Evolutionary conservation across 2,888 invertebrate genomes (phyloP), one percentile per base, ranked within the genome.

Genomic region (Dorcus hopei): DNA sequence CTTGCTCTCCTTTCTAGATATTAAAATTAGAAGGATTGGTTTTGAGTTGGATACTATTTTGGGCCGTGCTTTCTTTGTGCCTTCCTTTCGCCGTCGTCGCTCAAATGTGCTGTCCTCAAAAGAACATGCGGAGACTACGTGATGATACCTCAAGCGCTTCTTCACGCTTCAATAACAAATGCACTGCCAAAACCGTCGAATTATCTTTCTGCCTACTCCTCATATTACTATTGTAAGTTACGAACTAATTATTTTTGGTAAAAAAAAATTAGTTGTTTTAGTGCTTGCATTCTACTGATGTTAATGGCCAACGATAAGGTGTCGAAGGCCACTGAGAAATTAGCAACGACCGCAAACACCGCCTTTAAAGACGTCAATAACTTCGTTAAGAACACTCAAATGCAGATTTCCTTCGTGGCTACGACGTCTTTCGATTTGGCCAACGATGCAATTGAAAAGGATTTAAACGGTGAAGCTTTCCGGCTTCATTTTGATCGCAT

Each of bases 281-380:
- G 87, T 61, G 70, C 80, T 63, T 81, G 84, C 63, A 81, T 85
- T 70, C 76, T 82, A 49, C 80, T 83, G 63, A 85, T 87, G 79
- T 80, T 87, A 67, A 79, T 84, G 63, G 84, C 84, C 68, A 88
- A 87, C 75, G 85, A 86, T 72, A 82, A 84, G 65, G 79, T 86
- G 56, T 81, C 83, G 48, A 74, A 77, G 55, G 83, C 85, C 23
- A 79, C 87, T 61, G 78, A 81, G 58, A 80, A 80, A 71, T 79
- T 84, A 52, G 83, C 85, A 43, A 75, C 79, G 59, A 80, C 82
- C 61, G 74, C 84, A 54, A 80, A 82, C 68, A 80, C 83, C 14
- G 83, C 85, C 39, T 79, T 87, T 50, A 80, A 83, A 64, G 88
- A 88, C 73, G 75, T 86, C 52, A 81, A 82, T 70, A 81, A 83